Conservation (phyloP, 37 sponge, comb jelly and placozoan species). For the Oscarella lobularis region DNA sequence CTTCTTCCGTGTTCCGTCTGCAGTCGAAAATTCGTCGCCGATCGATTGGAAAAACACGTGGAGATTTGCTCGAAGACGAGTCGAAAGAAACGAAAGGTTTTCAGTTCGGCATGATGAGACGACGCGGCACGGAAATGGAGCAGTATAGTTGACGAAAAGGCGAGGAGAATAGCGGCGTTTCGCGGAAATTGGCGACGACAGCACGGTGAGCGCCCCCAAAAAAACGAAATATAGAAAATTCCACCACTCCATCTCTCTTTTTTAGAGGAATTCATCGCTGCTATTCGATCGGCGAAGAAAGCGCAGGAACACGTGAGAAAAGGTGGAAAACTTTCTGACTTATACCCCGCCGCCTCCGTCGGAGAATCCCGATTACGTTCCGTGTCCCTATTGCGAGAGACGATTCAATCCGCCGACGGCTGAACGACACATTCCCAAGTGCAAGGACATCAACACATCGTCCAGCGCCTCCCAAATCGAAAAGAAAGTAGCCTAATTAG, state of each 20-base stretch:
- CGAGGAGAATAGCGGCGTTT: too few species aligned
- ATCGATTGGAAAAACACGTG: slow-evolving; percentile 3
- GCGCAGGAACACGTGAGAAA: background rate
- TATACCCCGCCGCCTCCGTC: slow-evolving; percentile 7
- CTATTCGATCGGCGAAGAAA: background rate
- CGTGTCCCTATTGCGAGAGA: slow-evolving; percentile 3
- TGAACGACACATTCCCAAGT: slow-evolving; percentile 8
- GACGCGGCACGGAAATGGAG: background rate
- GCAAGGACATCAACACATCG: slow-evolving; percentile 14
- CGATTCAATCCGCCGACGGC: background rate
- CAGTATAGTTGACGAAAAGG: background rate
- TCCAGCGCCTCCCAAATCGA: slow-evolving; percentile 5
- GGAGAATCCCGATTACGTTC: slow-evolving; percentile 8
- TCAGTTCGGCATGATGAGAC: background rate
- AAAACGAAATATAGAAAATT: too few species aligned
- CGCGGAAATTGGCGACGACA: background rate
- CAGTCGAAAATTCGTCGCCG: slow-evolving; percentile 6
- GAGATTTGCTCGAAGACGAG: background rate
- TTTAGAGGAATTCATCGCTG: background rate
- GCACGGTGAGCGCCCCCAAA: too few species aligned
- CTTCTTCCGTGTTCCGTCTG: slow-evolving; percentile 1
- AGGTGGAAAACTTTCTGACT: slow-evolving; percentile 4
- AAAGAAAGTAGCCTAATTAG: background rate
- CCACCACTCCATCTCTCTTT: too few species aligned
- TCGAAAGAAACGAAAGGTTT: background rate